These are phyloP conservation scores for Solenopsis invicta DNA, from an alignment of 1,140 invertebrate species.

Conservation along the genomic window DNA sequence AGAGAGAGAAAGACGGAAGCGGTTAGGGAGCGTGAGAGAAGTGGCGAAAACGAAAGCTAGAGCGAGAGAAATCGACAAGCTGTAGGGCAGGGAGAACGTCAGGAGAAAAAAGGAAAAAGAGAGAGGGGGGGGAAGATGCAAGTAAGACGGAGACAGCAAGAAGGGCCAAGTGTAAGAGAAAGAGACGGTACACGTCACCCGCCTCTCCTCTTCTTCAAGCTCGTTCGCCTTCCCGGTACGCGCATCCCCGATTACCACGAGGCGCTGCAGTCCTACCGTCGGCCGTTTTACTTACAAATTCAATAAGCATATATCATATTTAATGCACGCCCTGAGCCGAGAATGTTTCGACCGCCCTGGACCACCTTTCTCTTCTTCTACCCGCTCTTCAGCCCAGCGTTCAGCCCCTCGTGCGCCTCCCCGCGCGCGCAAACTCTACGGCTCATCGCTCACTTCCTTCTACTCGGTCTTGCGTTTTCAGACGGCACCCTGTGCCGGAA, in stretches of 20 bases:
- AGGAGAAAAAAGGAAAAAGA: conserved; percentile 32
- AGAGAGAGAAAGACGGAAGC: conserved; percentile 20
- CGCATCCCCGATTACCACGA: conserved; percentile 68
- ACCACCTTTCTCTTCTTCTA: conserved; percentile 72
- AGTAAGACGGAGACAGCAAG: background rate
- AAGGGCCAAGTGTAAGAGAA: conserved; percentile 14
- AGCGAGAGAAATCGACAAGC: conserved; percentile 53
- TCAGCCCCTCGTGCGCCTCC: conserved; percentile 10
- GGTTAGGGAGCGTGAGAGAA: conserved; percentile 21
- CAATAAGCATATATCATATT: conserved; percentile 85
- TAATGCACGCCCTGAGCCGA: conserved; percentile 80
- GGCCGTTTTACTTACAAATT: conserved; percentile 84
- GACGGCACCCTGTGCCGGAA: conserved; percentile 28
- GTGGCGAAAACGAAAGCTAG: conserved; percentile 28
- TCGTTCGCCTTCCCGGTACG: conserved; percentile 49
- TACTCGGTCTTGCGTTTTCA: conserved; percentile 11
- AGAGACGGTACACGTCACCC: conserved; percentile 49
- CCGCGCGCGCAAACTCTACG: background rate
- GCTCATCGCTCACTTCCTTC: conserved; percentile 37
- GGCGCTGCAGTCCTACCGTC: conserved; percentile 73
- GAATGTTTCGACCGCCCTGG: conserved; percentile 80
- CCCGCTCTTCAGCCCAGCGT: conserved; percentile 23
- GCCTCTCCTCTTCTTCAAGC: conserved; percentile 25
- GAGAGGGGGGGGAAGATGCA: background rate
- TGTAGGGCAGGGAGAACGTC: conserved; percentile 11